These are phyloP conservation scores for Marcusenius ussheri DNA, from an alignment of 2,113 vertebrate species.

Conservation along the genomic window DNA sequence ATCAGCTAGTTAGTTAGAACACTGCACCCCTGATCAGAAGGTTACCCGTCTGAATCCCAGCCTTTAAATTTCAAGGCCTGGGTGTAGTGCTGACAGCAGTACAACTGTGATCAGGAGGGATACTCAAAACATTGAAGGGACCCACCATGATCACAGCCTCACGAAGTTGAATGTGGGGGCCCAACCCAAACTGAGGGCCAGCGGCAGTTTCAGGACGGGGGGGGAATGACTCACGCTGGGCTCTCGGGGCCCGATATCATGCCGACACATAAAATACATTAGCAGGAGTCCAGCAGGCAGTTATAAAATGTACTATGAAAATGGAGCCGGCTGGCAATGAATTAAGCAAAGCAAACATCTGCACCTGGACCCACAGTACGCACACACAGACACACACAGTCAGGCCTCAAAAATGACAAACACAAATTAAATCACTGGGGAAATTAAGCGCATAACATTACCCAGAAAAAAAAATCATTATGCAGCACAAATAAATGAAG, in stretches of 20 bases:
- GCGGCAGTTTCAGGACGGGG: neutral
- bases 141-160: neutral
- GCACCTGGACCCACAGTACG: neutral
- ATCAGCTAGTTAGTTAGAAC: neutral
- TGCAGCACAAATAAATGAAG: neutral
- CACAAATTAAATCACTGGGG: neutral
- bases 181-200: neutral
- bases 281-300: neutral
- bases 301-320: neutral
- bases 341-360: neutral
- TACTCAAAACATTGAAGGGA: neutral
- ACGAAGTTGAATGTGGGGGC: neutral
- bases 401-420: neutral
- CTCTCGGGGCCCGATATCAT: neutral
- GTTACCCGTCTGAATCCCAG: neutral
- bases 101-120: neutral
- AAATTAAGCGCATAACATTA: neutral
- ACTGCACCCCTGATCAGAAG: neutral
- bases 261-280: neutral
- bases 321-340: neutral
- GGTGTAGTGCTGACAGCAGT: neutral
- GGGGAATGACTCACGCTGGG: neutral
- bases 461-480: neutral
- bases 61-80: neutral
- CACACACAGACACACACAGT: neutral